Evolutionary conservation across 1,140 invertebrate species (phyloP), one percentile per base, ranked within the genome.

Genomic region (Drosophila persimilis): DNA sequence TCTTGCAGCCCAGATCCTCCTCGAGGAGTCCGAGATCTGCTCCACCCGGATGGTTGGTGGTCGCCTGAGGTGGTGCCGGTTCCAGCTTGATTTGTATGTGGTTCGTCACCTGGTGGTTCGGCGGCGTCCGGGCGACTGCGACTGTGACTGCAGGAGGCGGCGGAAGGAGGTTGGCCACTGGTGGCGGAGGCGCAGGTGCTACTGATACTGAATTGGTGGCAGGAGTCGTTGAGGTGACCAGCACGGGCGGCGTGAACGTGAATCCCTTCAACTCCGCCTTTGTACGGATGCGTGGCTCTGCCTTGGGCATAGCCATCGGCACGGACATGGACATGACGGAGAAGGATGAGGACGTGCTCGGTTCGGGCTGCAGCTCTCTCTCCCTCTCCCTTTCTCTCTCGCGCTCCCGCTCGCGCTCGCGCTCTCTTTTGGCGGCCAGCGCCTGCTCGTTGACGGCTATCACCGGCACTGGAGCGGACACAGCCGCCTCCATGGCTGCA

Each of bases 251-350:
- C 17, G 78, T 71, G 29, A 91, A 91, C 0, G 84, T 90, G 15
- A 91, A 94, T 85, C 95, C 95, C 92, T 96, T 97, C 17, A 96
- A 91, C 92, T 97, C 96, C 2, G 95, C 96, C 92, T 96, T 96
- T 2, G 96, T 97, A 52, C 95, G 92, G 72, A 96, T 96, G 77
- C 96, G 93, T 8, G 78, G 73, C 9, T 95, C 95, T 8, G 95
- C 93, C 48, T 95, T 90, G 50, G 80, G 63, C 24, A 61, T 1
- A 39, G 35, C 35, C 35, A 39, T 13, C 4, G 11, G 3, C 9
- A 35, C 0, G 58, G n/a, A 31, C 29, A 4, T 29, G 13, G 26
- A 41, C 1, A 15, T 26, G 64, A 56, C 8, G n/a, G 39, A 9
- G 54, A 31, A 48, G 22, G 44, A 24, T 2, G 53, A 47, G 20